A percentile compares a stretch with the other conserved stretches of the same genome.
Conservation (phyloP, 1,140 invertebrate species). For the Papilio glaucus region DNA sequence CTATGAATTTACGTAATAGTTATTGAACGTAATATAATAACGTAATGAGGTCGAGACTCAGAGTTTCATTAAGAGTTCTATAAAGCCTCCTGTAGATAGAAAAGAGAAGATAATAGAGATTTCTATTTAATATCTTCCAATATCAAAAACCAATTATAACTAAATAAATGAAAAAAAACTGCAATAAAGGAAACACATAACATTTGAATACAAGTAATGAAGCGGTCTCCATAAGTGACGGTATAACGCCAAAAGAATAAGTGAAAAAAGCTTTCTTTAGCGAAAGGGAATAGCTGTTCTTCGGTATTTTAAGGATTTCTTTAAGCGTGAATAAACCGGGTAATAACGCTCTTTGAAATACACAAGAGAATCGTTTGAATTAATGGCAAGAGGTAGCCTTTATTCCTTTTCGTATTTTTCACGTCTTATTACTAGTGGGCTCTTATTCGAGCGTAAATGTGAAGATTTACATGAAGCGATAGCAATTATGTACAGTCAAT, state of each 20-base stretch:
- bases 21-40: too few species aligned
- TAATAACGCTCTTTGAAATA: slow-evolving; percentile 33
- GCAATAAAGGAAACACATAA: not conserved
- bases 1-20: too few species aligned
- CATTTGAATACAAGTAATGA: slow-evolving; percentile 32
- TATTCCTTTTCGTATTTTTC: slow-evolving; percentile 19
- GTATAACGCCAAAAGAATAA: slow-evolving; percentile 27
- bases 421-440: slow-evolving; percentile 13
- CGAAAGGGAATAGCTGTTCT: slow-evolving; percentile 33
- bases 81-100: too few species aligned
- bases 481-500: not conserved
- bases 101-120: too few species aligned
- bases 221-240: slow-evolving; percentile 30
- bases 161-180: too few species aligned
- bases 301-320: slow-evolving; percentile 31
- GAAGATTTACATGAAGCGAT: not conserved
- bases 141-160: too few species aligned
- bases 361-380: slow-evolving; percentile 35
- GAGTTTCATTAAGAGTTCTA: too few species aligned
- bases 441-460: not conserved
- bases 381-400: slow-evolving; percentile 29
- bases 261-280: slow-evolving; percentile 29
- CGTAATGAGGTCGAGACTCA: too few species aligned
- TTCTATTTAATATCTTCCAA: too few species aligned
- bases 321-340: slow-evolving; percentile 33